Base-by-base conservation (phyloP, 92 coral and sea anemone species). In the Epizoanthus fatuus region DNA sequence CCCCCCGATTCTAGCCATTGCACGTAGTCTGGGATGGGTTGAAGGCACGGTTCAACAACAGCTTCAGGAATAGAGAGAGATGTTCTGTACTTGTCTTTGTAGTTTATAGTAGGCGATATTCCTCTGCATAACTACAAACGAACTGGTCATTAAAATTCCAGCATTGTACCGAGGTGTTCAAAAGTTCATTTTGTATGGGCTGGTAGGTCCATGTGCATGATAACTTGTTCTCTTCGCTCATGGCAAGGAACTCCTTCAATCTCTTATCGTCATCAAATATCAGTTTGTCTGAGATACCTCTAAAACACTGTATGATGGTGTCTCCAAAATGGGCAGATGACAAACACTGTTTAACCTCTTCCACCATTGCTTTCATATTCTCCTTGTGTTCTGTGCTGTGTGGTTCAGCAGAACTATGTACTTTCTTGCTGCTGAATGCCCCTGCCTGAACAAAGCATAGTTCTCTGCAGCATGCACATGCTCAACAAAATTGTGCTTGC, bases 391-490 rank as follows among this genome's bases (percentile, higher is more conserved):
- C 84, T 29, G 35, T 7, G 47, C 88, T 87, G 65, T 69, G 22
- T 19, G 86, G 84, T 35, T 66, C 63, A 13, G 91, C 70, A 52
- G 51, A 40, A 37, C 65, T 75, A 58, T 65, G 84, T 1, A 74
- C 62, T 62, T 60, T 38, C 63, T 87, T 87, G 68, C 81, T 74
- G 81, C 84, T 83, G 42, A 92, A 92, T 44, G 89, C 90, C 8
- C 92, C 92, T 39, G 95, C 4, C 92, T 49, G 0, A 92, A 90
- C 10, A 93, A 40, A 45, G 89, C 96, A 63, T 39, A 42, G 38
- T 92, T 92, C 60, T 89, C 93, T 5, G 86, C 77, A 6, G 89
- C 91, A 78, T 91, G 94, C 35, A 88, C 92, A 5, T 89, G 64
- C 49, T 91, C 90, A 2, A 87, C 89, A 73, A 92, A 92, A 54